Conservation (phyloP, 2,797 vertebrate species). For the Australoheros facetus region DNA sequence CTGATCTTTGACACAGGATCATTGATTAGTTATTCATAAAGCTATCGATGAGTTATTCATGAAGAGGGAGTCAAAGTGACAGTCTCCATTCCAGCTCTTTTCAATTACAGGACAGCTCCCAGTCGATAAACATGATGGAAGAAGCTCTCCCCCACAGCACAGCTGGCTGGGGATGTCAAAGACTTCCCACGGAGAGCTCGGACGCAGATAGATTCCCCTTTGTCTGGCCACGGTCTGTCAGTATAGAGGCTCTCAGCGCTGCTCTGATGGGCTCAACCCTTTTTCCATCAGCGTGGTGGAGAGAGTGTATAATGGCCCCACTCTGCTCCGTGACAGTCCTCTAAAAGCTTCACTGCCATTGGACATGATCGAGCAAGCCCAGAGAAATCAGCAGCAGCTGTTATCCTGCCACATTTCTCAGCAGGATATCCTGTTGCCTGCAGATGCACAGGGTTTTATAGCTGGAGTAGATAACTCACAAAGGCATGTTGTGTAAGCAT, state of each 20-base stretch:
- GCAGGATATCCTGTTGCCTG: slow-evolving; percentile 63
- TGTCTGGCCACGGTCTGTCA: slow-evolving; percentile 32
- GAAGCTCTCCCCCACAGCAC: slow-evolving; percentile 35
- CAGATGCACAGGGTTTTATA: slow-evolving; percentile 41
- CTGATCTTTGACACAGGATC: slow-evolving; percentile 53
- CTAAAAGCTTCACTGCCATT: slow-evolving; percentile 59
- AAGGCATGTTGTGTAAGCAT: slow-evolving; percentile 42
- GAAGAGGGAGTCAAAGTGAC: slow-evolving; percentile 44
- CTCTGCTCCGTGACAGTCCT: slow-evolving; percentile 50
- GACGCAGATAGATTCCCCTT: slow-evolving; percentile 51
- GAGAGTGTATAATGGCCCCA: slow-evolving; percentile 55
- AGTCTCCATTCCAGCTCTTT: slow-evolving; percentile 47
- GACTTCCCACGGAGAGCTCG: slow-evolving; percentile 51
- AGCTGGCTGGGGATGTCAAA: slow-evolving; percentile 64
- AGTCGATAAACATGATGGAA: slow-evolving; percentile 53
- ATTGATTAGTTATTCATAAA: slow-evolving; percentile 66
- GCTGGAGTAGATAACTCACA: slow-evolving; percentile 42
- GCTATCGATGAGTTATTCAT: slow-evolving; percentile 68
- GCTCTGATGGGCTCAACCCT: slow-evolving; percentile 54
- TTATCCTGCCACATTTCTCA: slow-evolving; percentile 58
- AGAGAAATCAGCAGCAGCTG: slow-evolving; percentile 55
- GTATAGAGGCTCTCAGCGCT: slow-evolving; percentile 40
- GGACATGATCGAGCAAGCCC: slow-evolving; percentile 51
- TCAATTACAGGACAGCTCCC: slow-evolving; percentile 45
- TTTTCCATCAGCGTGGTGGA: slow-evolving; percentile 53